phyloP scores from a whole-genome alignment of 2,888 invertebrate species.

The Graphium colonna region DNA sequence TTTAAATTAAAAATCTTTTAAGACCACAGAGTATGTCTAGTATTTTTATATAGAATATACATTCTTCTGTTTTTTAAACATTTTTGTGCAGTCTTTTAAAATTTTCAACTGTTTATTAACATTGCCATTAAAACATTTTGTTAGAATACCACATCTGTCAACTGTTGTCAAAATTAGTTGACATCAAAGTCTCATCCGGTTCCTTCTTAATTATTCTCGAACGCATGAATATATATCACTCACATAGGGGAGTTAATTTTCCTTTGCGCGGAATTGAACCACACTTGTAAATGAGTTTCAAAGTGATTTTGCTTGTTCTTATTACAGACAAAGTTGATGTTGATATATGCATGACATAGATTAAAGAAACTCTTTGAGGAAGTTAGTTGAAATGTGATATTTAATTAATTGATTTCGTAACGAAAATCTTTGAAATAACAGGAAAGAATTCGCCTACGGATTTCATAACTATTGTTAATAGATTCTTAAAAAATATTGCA shows the following conservation, averaged over 20 bases:
- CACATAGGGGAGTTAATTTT: slow-evolving; percentile 53
- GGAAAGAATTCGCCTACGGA: too few species aligned
- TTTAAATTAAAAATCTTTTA: too few species aligned
- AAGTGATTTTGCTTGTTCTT: slow-evolving; percentile 26
- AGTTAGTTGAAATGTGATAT: neutral
- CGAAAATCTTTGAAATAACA: neutral
- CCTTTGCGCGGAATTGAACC: slow-evolving; percentile 49
- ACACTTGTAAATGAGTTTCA: slow-evolving; percentile 42
- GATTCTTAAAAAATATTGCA: too few species aligned
- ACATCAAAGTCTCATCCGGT: slow-evolving; percentile 52
- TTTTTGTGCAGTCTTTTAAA: too few species aligned
- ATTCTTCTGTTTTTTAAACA: too few species aligned
- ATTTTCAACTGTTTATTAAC: too few species aligned
- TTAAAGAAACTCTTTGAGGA: neutral
- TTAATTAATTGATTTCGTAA: neutral
- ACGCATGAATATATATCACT: slow-evolving; percentile 58
- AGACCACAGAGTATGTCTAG: too few species aligned
- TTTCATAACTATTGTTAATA: too few species aligned
- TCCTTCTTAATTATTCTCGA: slow-evolving; percentile 54
- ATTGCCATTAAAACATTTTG: too few species aligned
- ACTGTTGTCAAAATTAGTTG: slow-evolving; percentile 37
- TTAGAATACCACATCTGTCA: neutral
- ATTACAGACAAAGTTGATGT: slow-evolving; percentile 28
- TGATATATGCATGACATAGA: slow-evolving; percentile 1
- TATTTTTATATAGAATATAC: too few species aligned